Evolutionary conservation across 2,797 vertebrate genomes (phyloP), one percentile per base, ranked within the genome.

Genomic region (Gadopsis bispinosus): DNA sequence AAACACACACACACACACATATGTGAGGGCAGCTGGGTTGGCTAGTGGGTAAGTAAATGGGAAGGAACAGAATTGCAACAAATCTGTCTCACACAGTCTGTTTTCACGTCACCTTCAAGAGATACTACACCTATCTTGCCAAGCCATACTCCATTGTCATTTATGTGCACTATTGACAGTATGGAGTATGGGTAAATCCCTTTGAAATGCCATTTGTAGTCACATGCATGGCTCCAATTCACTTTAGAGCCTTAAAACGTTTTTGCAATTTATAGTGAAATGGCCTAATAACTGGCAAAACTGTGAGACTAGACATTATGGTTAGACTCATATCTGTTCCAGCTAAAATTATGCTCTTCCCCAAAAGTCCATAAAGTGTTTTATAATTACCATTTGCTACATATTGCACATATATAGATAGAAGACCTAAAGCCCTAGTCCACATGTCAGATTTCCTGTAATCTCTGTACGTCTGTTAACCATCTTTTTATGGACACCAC

Each of bases 371-470:
- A 14, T 17, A 4, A 20, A 51, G 7, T 65, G 14, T 54, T 64
- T 53, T 11, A n/a, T 12, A 2, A 5, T 59, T 19, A 75, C 9
- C 8, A 0, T 60, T 5, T 1, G 11, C 12, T 43, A 20, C 5
- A 59, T 4, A 14, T 9, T 53, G 17, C 19, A 47, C 29, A 71
- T 65, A 37, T 59, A 29, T 45, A 13, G 26, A 45, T 26, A 2
- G 2, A 54, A 47, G 17, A 16, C 29, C 2, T 0, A 35, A 54
- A 47, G 19, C 22, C n/a, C 4, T 0, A 47, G 20, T 66, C 22
- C 13, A 50, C 14, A 22, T 26, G 33, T 33, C 59, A 51, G 45
- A 58, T 74, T 56, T 69, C 58, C 39, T 64, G 54, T 39, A 39
- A n/a, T 31, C 4, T 16, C 26, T 72, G 13, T 43, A 20, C 45